These are phyloP conservation scores for Tragelaphus eurycerus DNA, from an alignment of 2,797 vertebrate species.

Conservation along the genomic window DNA sequence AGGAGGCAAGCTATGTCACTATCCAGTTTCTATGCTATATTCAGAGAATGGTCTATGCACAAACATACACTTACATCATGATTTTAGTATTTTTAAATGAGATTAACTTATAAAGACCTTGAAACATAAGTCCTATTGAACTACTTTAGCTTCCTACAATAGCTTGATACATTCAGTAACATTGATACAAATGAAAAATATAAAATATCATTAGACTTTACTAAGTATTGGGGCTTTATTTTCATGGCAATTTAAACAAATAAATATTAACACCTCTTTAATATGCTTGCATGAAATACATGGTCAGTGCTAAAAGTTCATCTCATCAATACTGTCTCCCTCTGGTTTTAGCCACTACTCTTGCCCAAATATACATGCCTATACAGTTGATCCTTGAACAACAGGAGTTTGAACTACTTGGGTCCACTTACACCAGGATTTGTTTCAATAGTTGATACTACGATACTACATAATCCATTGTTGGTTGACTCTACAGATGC, in stretches of 20 bases:
- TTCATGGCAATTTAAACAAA: neutral
- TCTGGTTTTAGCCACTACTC: neutral
- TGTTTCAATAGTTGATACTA: neutral
- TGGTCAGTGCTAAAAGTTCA: neutral
- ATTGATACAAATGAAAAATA: neutral
- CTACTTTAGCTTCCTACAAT: neutral
- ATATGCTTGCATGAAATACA: neutral
- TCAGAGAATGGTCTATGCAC: neutral
- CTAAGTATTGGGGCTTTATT: neutral
- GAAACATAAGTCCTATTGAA: neutral
- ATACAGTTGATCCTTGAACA: neutral
- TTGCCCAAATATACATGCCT: neutral
- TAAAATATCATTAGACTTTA: neutral
- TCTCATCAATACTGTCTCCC: neutral
- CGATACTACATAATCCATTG: neutral
- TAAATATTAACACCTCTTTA: neutral
- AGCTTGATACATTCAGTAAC: neutral
- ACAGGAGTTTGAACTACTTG: neutral
- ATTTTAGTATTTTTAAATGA: neutral
- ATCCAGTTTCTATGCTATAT: neutral
- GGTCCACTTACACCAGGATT: neutral
- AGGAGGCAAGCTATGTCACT: neutral
- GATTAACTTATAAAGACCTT: conserved; percentile 4
- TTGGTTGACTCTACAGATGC: neutral
- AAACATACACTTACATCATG: neutral